phyloP scores from a whole-genome alignment of 2,888 invertebrate genomes.

The Microctonus aethiopoides region DNA sequence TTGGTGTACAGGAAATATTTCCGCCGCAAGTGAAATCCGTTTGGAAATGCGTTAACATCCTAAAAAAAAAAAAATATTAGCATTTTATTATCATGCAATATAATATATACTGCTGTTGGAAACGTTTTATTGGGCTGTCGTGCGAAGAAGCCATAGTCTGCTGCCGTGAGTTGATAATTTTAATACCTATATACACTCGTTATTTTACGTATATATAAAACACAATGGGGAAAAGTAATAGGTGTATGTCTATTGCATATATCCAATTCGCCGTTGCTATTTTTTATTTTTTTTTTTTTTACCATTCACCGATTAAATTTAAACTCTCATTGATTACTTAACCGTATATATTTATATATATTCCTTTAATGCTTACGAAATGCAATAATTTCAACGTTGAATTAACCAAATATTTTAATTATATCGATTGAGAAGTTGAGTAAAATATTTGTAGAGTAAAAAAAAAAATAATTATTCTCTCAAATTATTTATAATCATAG shows the following conservation, averaged over 20 bases:
- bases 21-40: slow-evolving; percentile 54
- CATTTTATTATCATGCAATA: slow-evolving; percentile 59
- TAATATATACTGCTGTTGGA: slow-evolving; percentile 48
- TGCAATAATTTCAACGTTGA: slow-evolving; percentile 49
- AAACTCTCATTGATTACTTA: slow-evolving; percentile 50
- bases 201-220: slow-evolving; percentile 47
- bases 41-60: slow-evolving; percentile 56
- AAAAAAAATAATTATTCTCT: background rate
- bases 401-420: background rate
- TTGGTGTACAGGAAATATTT: slow-evolving; percentile 48
- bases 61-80: slow-evolving; percentile 60
- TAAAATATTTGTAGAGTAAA: background rate
- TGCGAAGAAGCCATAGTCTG: slow-evolving; percentile 61
- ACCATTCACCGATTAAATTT: slow-evolving; percentile 38
- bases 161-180: slow-evolving; percentile 34
- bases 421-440: background rate
- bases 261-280: background rate
- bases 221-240: slow-evolving; percentile 38
- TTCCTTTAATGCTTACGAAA: slow-evolving; percentile 46
- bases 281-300: background rate
- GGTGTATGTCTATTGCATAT: background rate
- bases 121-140: slow-evolving; percentile 64
- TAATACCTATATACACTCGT: slow-evolving; percentile 45
- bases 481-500: background rate
- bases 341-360: too few species aligned